phyloP scores from a whole-genome alignment of 2,113 vertebrate species.

The Benitochromis conjunctus region DNA sequence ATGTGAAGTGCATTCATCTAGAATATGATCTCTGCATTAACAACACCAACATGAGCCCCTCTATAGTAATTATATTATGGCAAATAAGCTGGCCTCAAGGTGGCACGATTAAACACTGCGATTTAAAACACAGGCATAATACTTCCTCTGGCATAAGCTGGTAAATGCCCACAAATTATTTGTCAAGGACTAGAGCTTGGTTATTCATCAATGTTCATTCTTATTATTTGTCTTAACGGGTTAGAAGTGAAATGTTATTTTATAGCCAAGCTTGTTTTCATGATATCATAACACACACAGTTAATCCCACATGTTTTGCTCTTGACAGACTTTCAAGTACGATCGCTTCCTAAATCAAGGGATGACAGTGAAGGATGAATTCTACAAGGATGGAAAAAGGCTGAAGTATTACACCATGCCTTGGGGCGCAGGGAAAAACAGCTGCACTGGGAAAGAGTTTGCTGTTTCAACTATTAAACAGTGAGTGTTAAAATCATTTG shows the following conservation, averaged over 20 bases:
- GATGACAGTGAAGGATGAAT: slow-evolving; percentile 69
- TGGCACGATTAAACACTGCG: slow-evolving; percentile 12
- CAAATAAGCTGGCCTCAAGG: not conserved
- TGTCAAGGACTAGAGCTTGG: not conserved
- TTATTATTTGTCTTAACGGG: not conserved
- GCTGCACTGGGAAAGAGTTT: slow-evolving; percentile 65
- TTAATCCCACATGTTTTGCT: not conserved
- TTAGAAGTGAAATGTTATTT: not conserved
- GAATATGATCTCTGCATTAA: not conserved
- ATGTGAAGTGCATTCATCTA: not conserved
- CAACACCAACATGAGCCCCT: not conserved
- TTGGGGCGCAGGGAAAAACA: slow-evolving; percentile 77
- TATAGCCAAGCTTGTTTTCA: not conserved
- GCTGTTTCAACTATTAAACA: slow-evolving; percentile 77
- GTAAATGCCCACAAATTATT: slow-evolving; percentile 21
- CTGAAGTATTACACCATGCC: slow-evolving; percentile 77
- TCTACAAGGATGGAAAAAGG: slow-evolving; percentile 73
- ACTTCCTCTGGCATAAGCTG: not conserved
- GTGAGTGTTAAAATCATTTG: slow-evolving; percentile 60
- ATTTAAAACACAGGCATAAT: slow-evolving; percentile 15
- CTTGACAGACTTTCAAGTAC: slow-evolving; percentile 75
- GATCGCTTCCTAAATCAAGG: slow-evolving; percentile 78
- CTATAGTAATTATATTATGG: not conserved
- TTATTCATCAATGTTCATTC: not conserved
- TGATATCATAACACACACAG: not conserved